These are phyloP conservation scores for Callionymus lyra DNA, from an alignment of 2,113 vertebrate species.

Conservation along the genomic window DNA sequence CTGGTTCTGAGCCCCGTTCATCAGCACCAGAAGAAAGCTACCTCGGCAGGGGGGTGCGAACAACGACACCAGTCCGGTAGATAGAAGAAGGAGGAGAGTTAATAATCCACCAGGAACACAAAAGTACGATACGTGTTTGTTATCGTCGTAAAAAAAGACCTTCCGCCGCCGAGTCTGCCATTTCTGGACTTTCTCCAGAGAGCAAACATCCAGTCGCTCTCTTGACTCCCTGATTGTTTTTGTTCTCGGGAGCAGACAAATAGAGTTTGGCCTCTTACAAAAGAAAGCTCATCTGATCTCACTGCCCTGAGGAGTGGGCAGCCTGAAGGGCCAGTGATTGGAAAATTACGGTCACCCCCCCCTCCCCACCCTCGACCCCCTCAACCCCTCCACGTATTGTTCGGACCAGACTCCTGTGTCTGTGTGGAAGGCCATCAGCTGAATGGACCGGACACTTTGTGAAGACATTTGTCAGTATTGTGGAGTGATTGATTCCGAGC, in stretches of 20 bases:
- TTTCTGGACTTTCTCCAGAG: conserved; percentile 50
- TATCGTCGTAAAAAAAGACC: too few relatives aligned
- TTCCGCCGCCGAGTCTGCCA: conserved; percentile 5
- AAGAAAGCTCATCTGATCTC: conserved; percentile 62
- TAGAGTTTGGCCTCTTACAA: conserved; percentile 56
- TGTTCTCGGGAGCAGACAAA: conserved; percentile 59
- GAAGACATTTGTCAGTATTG: conserved; percentile 10
- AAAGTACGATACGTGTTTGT: too few relatives aligned
- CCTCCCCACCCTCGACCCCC: conserved; percentile 1
- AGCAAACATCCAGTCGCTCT: conserved; percentile 38
- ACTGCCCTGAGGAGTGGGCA: conserved; percentile 58
- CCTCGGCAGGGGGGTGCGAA: conserved; percentile 24
- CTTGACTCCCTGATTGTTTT: conserved; percentile 55
- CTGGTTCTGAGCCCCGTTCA: conserved; percentile 44
- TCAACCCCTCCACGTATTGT: too few relatives aligned
- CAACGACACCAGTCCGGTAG: not conserved
- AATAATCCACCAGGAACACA: too few relatives aligned
- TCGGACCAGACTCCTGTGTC: conserved; percentile 33
- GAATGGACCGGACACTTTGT: conserved; percentile 26
- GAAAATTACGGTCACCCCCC: conserved; percentile 60
- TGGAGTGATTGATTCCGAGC: conserved; percentile 24
- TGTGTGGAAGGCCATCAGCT: conserved; percentile 42
- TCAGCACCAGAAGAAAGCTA: conserved; percentile 53
- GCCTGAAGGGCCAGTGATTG: conserved; percentile 65
- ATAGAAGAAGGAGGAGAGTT: too few relatives aligned